Conservation (phyloP, 2,888 invertebrate genomes). For the Corythucha ciliata region DNA sequence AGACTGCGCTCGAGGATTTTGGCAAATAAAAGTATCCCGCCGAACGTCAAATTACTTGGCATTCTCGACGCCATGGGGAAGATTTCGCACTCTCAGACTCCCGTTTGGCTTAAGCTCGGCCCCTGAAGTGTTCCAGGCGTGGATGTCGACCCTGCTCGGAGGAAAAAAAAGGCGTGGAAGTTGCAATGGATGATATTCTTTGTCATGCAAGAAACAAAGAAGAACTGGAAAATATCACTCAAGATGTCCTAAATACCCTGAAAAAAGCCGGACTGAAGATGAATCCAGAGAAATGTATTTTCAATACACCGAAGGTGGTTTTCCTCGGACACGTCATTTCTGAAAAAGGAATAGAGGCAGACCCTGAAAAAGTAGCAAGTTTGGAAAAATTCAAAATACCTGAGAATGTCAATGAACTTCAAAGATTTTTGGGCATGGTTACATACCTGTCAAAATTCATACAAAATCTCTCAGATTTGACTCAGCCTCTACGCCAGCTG, state of each 20-base stretch:
- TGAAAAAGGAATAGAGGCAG: conserved; percentile 31
- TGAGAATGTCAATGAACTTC: conserved; percentile 31
- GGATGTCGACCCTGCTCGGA: conserved; percentile 26
- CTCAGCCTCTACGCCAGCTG: conserved; percentile 29
- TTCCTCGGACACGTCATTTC: conserved; percentile 35
- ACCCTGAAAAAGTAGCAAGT: conserved; percentile 31
- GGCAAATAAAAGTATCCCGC: conserved; percentile 32
- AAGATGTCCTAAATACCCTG: background rate
- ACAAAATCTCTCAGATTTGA: conserved; percentile 30
- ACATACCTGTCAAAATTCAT: conserved; percentile 37
- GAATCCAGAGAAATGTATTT: conserved; percentile 36
- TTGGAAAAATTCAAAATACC: conserved; percentile 28
- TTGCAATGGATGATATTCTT: conserved; percentile 25
- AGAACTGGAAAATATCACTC: conserved; percentile 8
- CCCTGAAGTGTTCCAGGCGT: conserved; percentile 30
- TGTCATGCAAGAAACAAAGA: conserved; percentile 11
- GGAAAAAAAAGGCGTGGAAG: conserved; percentile 21
- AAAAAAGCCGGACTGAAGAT: conserved; percentile 34
- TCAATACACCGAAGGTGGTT: conserved; percentile 28
- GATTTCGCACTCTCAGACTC: conserved; percentile 31
- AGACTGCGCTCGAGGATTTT: conserved; percentile 35
- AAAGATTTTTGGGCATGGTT: conserved; percentile 32
- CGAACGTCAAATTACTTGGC: conserved; percentile 28
- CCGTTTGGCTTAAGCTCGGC: conserved; percentile 32
- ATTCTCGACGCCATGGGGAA: conserved; percentile 34